Percentiles rank a stretch among this genome's conserved stretches.
These are phyloP conservation scores for Sphaeridia pumilis DNA, from an alignment of 2,888 invertebrate genomes.

Conservation along the genomic window DNA sequence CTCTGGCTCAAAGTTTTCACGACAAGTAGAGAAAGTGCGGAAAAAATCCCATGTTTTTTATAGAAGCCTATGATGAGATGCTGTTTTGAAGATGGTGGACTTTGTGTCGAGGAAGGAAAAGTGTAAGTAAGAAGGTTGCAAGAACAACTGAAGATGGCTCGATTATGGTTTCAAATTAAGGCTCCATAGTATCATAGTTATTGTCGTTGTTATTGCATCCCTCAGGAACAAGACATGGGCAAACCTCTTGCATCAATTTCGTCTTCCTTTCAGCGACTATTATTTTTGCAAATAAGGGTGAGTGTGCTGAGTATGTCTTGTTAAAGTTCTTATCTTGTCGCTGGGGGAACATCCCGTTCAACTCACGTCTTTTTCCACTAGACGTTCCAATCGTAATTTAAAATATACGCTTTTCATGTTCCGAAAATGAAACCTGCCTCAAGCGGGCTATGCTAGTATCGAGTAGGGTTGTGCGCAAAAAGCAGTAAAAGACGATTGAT, in stretches of 20 bases:
- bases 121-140: background rate
- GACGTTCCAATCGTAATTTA: too few species aligned
- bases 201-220: conserved; percentile 28
- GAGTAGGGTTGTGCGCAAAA: too few species aligned
- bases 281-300: conserved; percentile 27
- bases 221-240: conserved; percentile 22
- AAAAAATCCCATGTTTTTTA: background rate
- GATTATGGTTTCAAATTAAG: conserved; percentile 29
- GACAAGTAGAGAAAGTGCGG: background rate
- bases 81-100: background rate
- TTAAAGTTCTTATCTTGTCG: too few species aligned
- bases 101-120: conserved; percentile 15
- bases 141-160: conserved; percentile 18
- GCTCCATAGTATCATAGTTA: conserved; percentile 30
- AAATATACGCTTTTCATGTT: too few species aligned
- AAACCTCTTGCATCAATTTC: too few species aligned
- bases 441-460: too few species aligned
- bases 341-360: too few species aligned
- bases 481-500: too few species aligned
- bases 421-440: too few species aligned
- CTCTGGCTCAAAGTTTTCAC: background rate
- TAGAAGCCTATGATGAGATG: background rate
- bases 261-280: conserved; percentile 19
- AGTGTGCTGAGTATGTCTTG: too few species aligned
- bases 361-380: too few species aligned